A percentile compares a stretch with the other conserved stretches of the same genome.
phyloP scores from a whole-genome alignment of 2,888 invertebrate species.

The Nezara viridula region DNA sequence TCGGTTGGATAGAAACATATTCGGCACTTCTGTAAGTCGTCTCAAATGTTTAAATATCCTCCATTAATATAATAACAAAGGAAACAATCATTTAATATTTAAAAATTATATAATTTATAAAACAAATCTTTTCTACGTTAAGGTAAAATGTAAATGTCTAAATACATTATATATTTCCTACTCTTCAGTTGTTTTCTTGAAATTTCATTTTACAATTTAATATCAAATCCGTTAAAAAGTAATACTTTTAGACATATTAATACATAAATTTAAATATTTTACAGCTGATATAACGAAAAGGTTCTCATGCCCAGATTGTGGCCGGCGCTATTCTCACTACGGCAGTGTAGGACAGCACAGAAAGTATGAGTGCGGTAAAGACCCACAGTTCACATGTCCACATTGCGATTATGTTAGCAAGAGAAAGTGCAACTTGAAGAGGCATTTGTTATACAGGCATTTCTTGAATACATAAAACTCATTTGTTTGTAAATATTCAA shows the following conservation, averaged over 20 bases:
- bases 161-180: background rate
- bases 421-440: constrained; percentile 36
- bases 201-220: background rate
- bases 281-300: constrained; percentile 4
- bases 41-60: no score
- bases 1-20: no score
- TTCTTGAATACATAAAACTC: constrained; percentile 59
- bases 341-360: constrained; percentile 25
- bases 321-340: background rate
- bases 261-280: background rate
- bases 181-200: background rate
- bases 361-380: constrained; percentile 48
- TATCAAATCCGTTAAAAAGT: background rate
- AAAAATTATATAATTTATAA: no score
- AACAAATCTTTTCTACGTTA: no score
- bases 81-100: no score
- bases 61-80: no score
- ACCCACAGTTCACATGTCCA: constrained; percentile 47
- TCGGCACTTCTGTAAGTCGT: no score
- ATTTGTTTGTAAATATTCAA: background rate
- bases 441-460: constrained; percentile 48
- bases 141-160: background rate
- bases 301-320: constrained; percentile 50
- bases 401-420: constrained; percentile 36
- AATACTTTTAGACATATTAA: background rate